phyloP scores from a whole-genome alignment of 2,113 vertebrate species.

The Eubucco bourcierii region DNA sequence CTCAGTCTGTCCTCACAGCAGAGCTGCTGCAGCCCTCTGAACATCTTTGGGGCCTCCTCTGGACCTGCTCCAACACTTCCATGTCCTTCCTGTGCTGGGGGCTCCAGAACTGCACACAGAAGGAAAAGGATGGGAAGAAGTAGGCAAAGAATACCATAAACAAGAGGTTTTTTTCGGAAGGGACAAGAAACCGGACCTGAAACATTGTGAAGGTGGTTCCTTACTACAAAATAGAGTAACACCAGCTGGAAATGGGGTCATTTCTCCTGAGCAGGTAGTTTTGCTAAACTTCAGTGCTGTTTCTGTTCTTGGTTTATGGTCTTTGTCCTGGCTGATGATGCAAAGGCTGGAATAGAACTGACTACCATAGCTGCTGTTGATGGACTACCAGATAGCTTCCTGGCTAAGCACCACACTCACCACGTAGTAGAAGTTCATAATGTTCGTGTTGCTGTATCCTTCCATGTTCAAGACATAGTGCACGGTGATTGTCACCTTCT shows the following conservation, averaged over 20 bases:
- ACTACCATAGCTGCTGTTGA: neutral
- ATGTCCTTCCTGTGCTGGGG: no score
- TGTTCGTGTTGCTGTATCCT: neutral
- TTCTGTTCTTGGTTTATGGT: neutral
- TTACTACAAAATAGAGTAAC: neutral
- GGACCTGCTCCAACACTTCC: no score
- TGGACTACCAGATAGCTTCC: neutral
- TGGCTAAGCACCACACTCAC: neutral
- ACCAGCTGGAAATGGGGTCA: neutral
- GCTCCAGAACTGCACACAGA: no score
- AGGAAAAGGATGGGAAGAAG: neutral
- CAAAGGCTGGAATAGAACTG: neutral
- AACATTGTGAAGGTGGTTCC: neutral
- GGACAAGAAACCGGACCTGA: neutral
- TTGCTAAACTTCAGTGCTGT: neutral
- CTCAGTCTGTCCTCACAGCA: no score
- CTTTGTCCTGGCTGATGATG: neutral
- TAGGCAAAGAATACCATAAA: neutral
- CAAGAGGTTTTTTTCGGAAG: neutral
- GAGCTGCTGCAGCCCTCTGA: no score
- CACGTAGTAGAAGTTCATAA: conserved; percentile 47
- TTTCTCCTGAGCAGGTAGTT: neutral
- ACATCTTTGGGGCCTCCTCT: no score
- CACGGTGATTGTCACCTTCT: conserved; percentile 28
- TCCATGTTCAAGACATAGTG: conserved; percentile 55